These are phyloP conservation scores for Camponotus fellah DNA, from an alignment of 2,888 invertebrate species.

Conservation along the genomic window DNA sequence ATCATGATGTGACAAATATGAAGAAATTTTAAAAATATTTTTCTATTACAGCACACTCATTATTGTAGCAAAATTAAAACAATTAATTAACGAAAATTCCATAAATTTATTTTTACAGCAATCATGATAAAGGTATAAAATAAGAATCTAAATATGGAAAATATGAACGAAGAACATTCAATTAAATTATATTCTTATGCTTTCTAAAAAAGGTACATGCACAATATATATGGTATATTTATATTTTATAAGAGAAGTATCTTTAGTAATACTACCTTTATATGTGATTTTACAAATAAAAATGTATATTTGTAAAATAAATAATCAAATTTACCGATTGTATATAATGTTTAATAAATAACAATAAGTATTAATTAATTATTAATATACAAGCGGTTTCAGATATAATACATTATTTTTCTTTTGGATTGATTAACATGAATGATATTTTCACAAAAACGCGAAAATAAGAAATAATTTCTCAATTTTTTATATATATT, in stretches of 20 bases:
- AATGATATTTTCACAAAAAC: background rate
- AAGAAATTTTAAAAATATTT: background rate
- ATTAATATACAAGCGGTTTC: background rate
- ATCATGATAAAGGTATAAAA: background rate
- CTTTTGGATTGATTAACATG: background rate
- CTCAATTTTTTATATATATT: background rate
- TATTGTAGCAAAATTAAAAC: conserved; percentile 26
- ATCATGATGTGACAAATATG: background rate
- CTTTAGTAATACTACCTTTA: background rate
- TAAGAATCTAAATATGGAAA: background rate
- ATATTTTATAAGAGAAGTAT: conserved; percentile 3
- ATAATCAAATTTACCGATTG: conserved; percentile 4
- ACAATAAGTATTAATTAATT: background rate
- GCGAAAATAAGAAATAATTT: background rate
- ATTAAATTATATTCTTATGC: conserved; percentile 13
- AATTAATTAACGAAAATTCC: conserved; percentile 24
- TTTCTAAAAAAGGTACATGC: conserved; percentile 31
- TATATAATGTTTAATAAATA: background rate
- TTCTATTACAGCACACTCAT: background rate
- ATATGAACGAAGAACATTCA: background rate
- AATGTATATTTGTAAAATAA: background rate
- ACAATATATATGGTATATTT: background rate
- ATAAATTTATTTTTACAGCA: background rate
- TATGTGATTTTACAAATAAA: background rate
- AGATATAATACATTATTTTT: background rate